phyloP scores from a whole-genome alignment of 2,113 vertebrate species.

The Grantiella picta region DNA sequence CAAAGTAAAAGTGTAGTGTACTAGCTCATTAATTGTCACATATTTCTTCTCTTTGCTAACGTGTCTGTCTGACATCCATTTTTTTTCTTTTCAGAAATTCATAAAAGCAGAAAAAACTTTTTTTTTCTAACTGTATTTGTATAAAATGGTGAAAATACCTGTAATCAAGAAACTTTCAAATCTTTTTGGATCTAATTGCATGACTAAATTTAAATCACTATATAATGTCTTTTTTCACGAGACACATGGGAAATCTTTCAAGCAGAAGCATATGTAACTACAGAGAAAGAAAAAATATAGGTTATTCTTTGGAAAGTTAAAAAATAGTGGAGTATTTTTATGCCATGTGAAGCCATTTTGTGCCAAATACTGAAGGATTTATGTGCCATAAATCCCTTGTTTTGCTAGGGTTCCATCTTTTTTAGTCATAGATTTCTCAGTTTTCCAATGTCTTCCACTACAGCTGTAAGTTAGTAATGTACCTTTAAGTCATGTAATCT shows the following conservation, averaged over 20 bases:
- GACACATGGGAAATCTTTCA: not conserved
- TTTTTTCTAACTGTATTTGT: not conserved
- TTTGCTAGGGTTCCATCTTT: not conserved
- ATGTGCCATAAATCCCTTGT: not conserved
- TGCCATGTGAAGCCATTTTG: not conserved
- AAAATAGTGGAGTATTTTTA: not conserved
- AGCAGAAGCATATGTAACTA: not conserved
- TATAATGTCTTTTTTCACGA: not conserved
- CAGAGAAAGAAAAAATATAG: not conserved
- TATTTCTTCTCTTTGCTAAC: not conserved
- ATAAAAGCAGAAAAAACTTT: accelerated
- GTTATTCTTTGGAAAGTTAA: not conserved
- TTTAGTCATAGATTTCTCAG: not conserved
- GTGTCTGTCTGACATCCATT: not conserved
- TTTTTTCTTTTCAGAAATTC: not conserved
- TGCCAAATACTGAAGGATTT: not conserved
- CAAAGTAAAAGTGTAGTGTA: not conserved
- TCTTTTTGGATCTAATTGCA: not conserved
- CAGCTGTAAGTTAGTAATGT: not conserved
- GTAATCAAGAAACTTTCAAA: not conserved
- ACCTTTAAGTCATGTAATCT: not conserved
- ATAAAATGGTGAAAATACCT: not conserved
- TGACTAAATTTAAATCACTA: not conserved
- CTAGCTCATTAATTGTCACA: not conserved
- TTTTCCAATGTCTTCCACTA: not conserved